Evolutionary conservation across 2,888 invertebrate species (phyloP).

Genomic region (Yponomeuta malinellus): DNA sequence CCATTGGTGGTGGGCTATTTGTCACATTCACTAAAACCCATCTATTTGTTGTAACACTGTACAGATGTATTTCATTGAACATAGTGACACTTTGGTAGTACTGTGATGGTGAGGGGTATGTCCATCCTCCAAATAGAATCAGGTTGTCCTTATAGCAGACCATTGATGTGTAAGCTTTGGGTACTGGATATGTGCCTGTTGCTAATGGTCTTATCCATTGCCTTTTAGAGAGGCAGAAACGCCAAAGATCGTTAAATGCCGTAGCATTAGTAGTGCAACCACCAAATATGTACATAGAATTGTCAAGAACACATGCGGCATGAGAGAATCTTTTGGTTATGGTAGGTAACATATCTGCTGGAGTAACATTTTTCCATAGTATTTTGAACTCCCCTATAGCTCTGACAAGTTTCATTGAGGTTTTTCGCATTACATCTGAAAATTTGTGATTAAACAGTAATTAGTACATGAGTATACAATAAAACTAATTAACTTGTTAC

Average conservation of each 20-base stretch:
- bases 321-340: slow-evolving; percentile 95
- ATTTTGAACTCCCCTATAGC: slow-evolving; percentile 86
- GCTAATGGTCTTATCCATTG: slow-evolving; percentile 90
- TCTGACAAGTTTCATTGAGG: slow-evolving; percentile 83
- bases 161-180: slow-evolving; percentile 96
- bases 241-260: slow-evolving; percentile 98
- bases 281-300: slow-evolving; percentile 96
- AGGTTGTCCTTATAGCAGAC: slow-evolving; percentile 89
- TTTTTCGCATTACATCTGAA: slow-evolving; percentile 87
- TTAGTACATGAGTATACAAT: background rate
- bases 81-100: slow-evolving; percentile 89
- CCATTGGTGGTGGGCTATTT: slow-evolving; percentile 87
- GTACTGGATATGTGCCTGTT: slow-evolving; percentile 92
- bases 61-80: slow-evolving; percentile 94
- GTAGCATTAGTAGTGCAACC: slow-evolving; percentile 96
- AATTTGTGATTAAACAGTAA: slow-evolving; percentile 21
- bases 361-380: slow-evolving; percentile 81
- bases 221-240: slow-evolving; percentile 89
- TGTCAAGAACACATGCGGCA: slow-evolving; percentile 88
- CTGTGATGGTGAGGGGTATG: slow-evolving; percentile 91
- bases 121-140: slow-evolving; percentile 96
- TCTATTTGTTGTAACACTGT: slow-evolving; percentile 85
- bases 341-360: slow-evolving; percentile 78
- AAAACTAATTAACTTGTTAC: background rate
- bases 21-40: slow-evolving; percentile 82